phyloP scores from a whole-genome alignment of 2,888 invertebrate species.

The Magallana nippona region DNA sequence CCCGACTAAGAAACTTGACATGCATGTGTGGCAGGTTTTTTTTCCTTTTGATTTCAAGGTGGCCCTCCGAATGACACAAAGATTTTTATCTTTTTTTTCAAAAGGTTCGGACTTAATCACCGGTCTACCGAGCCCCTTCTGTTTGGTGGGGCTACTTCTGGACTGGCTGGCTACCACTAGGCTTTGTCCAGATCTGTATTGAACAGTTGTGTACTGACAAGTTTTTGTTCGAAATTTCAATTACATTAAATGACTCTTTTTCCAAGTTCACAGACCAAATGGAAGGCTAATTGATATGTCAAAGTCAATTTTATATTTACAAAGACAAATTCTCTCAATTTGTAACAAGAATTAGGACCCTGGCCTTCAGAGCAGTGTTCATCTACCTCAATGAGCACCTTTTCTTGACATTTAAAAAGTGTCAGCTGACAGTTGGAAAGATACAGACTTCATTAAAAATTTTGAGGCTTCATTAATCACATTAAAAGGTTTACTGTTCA shows the following conservation, averaged over 20 bases:
- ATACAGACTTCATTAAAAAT: neutral
- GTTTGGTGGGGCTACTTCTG: slow-evolving; percentile 14
- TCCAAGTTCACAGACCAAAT: slow-evolving; percentile 6
- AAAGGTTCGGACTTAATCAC: slow-evolving; percentile 30
- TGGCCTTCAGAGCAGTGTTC: neutral
- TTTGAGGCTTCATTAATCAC: neutral
- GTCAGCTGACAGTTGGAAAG: neutral
- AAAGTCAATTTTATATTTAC: slow-evolving; percentile 10
- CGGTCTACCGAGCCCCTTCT: slow-evolving; percentile 6
- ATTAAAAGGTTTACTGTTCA: neutral
- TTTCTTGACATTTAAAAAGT: slow-evolving; percentile 10
- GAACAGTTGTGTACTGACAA: slow-evolving; percentile 12
- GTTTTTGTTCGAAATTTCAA: slow-evolving; percentile 19
- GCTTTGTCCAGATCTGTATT: slow-evolving; percentile 11
- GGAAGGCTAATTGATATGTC: slow-evolving; percentile 33
- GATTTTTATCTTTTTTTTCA: slow-evolving; percentile 24
- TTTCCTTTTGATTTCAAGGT: slow-evolving; percentile 23
- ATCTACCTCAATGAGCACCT: slow-evolving; percentile 9
- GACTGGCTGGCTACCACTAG: neutral
- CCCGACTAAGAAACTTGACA: neutral
- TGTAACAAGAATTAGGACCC: slow-evolving; percentile 9
- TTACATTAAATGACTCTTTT: slow-evolving; percentile 26
- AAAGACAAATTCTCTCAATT: neutral
- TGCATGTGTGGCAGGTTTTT: slow-evolving; percentile 16
- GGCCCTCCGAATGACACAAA: neutral